Conservation (phyloP, 37 sponge, comb jelly and placozoan species). For the Mnemiopsis leidyi region DNA sequence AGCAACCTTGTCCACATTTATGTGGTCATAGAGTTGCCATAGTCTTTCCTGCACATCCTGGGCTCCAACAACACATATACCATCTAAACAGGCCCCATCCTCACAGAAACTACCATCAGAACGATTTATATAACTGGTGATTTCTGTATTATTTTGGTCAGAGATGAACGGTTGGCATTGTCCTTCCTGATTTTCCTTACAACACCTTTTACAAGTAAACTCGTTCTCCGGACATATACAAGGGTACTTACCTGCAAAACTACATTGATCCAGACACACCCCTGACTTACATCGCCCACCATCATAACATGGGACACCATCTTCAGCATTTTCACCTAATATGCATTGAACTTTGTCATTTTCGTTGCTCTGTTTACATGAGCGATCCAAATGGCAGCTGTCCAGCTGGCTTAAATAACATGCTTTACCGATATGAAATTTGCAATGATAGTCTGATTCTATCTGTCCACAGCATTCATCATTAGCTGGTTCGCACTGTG, state of each 20-base stretch:
- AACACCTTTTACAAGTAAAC: not conserved
- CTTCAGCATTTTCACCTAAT: not conserved
- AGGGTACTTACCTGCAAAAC: not conserved
- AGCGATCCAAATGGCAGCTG: not conserved
- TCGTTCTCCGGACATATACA: not conserved
- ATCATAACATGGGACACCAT: not conserved
- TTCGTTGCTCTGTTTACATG: not conserved
- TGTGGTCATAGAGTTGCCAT: not conserved
- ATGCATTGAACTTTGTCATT: not conserved
- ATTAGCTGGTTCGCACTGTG: not conserved
- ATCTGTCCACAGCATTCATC: not conserved
- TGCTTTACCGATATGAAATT: not conserved
- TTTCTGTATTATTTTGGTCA: not conserved
- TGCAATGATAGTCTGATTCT: not conserved
- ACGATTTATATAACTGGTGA: not conserved
- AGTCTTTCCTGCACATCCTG: not conserved
- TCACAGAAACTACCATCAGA: not conserved
- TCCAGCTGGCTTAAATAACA: not conserved
- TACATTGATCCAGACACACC: not conserved
- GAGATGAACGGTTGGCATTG: not conserved
- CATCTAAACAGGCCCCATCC: not conserved
- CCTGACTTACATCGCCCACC: not conserved
- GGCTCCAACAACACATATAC: slow-evolving; percentile 5
- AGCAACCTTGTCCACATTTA: not conserved
- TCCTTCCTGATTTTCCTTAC: not conserved